These are phyloP conservation scores for Anoplophora glabripennis DNA, from an alignment of 1,140 invertebrate species.

Conservation along the genomic window DNA sequence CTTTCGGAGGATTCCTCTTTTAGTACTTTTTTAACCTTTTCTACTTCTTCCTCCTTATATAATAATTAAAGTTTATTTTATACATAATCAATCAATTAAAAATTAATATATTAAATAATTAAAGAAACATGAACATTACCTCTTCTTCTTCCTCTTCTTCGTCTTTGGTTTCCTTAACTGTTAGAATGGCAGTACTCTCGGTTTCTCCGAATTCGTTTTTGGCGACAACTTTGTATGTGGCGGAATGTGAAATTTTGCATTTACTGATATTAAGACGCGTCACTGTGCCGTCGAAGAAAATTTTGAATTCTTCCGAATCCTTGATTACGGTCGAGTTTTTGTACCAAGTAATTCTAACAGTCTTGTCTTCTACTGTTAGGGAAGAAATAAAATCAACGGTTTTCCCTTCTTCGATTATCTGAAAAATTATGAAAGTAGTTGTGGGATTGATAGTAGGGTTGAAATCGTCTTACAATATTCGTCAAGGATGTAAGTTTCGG, in stretches of 20 bases:
- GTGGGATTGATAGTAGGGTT: not conserved
- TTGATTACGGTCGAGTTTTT: constrained; percentile 73
- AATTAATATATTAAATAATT: not conserved
- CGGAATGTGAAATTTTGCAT: constrained; percentile 66
- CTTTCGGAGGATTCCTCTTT: not conserved
- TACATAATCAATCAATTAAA: too few species aligned
- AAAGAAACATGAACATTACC: constrained; percentile 7
- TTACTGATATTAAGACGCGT: constrained; percentile 72
- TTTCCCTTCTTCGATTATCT: constrained; percentile 73
- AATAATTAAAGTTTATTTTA: not conserved
- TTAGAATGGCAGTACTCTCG: constrained; percentile 74
- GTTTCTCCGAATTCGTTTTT: constrained; percentile 80
- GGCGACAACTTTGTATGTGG: constrained; percentile 75
- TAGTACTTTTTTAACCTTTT: constrained; percentile 25
- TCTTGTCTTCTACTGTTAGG: constrained; percentile 70
- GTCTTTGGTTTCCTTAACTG: constrained; percentile 58
- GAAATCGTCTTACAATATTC: constrained; percentile 61
- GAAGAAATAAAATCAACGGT: constrained; percentile 73
- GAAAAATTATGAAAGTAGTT: constrained; percentile 35
- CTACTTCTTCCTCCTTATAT: constrained; percentile 25
- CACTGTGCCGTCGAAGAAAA: constrained; percentile 77
- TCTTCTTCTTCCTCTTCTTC: constrained; percentile 34
- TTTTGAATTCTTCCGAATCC: constrained; percentile 65
- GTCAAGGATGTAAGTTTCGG: constrained; percentile 71
- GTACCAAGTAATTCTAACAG: constrained; percentile 81